phyloP scores from a whole-genome alignment of 2,797 vertebrate species.

The Eutrigla gurnardus region DNA sequence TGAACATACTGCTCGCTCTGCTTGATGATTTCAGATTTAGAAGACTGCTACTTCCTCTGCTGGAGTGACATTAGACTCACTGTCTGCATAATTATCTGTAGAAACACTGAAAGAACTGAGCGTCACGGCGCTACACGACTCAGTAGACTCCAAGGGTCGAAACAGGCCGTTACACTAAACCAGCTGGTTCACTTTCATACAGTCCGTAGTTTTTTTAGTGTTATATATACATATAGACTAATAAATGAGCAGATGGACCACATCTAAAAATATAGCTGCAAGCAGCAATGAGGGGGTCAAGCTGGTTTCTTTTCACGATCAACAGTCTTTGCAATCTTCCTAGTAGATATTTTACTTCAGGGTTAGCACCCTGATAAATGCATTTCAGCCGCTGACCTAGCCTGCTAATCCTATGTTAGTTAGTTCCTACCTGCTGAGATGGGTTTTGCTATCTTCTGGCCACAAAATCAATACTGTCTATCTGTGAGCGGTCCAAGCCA shows the following conservation, averaged over 20 bases:
- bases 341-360: too few relatives aligned
- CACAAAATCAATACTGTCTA: too few relatives aligned
- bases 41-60: not conserved
- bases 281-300: too few relatives aligned
- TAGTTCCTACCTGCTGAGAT: too few relatives aligned
- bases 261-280: not conserved
- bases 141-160: conserved; percentile 1
- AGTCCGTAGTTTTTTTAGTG: conserved; percentile 5
- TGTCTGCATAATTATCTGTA: conserved; percentile 6
- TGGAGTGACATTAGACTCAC: conserved; percentile 6
- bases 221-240: not conserved
- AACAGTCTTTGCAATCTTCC: too few relatives aligned
- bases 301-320: too few relatives aligned
- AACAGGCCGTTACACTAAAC: not conserved
- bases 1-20: not conserved
- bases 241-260: not conserved
- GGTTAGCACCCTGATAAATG: too few relatives aligned
- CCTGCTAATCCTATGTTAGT: too few relatives aligned
- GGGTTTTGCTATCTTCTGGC: too few relatives aligned
- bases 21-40: not conserved
- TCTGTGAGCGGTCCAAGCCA: too few relatives aligned
- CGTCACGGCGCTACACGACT: conserved; percentile 2
- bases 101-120: conserved; percentile 20
- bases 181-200: conserved; percentile 13
- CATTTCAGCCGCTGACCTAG: too few relatives aligned